phyloP scores from a whole-genome alignment of 2,888 invertebrate species.

The Caenorhabditis becei region DNA sequence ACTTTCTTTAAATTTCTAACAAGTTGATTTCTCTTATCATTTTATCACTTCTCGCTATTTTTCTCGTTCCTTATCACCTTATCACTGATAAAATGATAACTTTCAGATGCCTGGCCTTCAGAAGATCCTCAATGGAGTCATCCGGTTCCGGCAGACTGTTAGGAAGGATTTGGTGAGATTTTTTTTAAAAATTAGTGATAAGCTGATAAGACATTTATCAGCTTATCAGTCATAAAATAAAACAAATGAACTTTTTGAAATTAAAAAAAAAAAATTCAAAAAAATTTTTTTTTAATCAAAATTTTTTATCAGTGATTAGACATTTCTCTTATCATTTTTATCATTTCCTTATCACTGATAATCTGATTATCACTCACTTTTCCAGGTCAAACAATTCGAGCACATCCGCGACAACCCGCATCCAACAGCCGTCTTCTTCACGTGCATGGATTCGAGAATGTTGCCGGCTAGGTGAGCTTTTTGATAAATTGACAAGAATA shows the following conservation, averaged over 20 bases:
- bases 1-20: slow-evolving; percentile 12
- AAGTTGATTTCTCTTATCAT: neutral
- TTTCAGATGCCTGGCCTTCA: slow-evolving; percentile 71
- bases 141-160: slow-evolving; percentile 77
- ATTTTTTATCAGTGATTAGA: too few species aligned
- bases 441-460: slow-evolving; percentile 98
- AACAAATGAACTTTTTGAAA: too few species aligned
- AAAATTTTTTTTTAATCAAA: neutral
- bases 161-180: slow-evolving; percentile 73
- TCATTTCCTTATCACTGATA: too few species aligned
- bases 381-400: slow-evolving; percentile 89
- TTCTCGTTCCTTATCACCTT: neutral
- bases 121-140: slow-evolving; percentile 78
- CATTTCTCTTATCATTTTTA: too few species aligned
- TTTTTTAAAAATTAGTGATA: neutral
- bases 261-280: neutral
- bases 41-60: neutral
- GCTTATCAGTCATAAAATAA: too few species aligned
- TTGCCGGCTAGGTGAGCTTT: slow-evolving; percentile 91
- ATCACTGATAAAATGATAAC: neutral
- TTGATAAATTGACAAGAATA: too few species aligned
- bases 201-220: neutral
- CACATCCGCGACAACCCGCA: slow-evolving; percentile 92
- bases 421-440: slow-evolving; percentile 97
- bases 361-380: neutral